Conservation (phyloP, 2,113 vertebrate species). For the Dermatemys mawii region DNA sequence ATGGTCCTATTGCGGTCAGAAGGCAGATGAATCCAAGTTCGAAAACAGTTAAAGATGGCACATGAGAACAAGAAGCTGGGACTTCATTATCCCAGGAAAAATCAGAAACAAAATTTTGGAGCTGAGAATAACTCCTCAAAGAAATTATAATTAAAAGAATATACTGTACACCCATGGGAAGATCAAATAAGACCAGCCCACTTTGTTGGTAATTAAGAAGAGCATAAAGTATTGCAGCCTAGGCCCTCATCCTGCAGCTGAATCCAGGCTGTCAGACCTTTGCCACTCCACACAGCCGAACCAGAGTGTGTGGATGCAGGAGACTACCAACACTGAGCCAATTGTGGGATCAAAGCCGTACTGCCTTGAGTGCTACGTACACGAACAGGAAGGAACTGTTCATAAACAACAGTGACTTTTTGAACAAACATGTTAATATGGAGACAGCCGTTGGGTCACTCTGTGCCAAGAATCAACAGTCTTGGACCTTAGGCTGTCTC, state of each 20-base stretch:
- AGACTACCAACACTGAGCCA: background rate
- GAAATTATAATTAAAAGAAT: slow-evolving; percentile 45
- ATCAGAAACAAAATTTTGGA: slow-evolving; percentile 56
- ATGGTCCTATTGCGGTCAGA: slow-evolving; percentile 30
- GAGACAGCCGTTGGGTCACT: background rate
- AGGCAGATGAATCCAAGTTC: background rate
- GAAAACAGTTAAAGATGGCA: slow-evolving; percentile 42
- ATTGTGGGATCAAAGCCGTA: rapidly evolving
- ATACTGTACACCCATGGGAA: slow-evolving; percentile 54
- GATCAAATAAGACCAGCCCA: slow-evolving; percentile 49
- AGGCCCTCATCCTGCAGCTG: background rate
- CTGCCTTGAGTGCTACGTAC: background rate
- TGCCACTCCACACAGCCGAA: background rate
- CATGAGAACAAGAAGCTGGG: slow-evolving; percentile 63
- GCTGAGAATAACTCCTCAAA: slow-evolving; percentile 45
- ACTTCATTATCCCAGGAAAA: slow-evolving; percentile 51
- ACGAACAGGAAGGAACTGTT: background rate
- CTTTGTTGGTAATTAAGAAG: slow-evolving; percentile 29
- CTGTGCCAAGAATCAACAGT: background rate
- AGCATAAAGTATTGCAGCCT: background rate
- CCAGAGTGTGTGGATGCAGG: background rate
- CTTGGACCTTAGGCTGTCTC: background rate
- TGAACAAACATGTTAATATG: background rate
- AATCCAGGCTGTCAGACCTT: background rate
- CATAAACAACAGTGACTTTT: background rate